Conservation (phyloP, 2,888 invertebrate species). For the Troides helena region DNA sequence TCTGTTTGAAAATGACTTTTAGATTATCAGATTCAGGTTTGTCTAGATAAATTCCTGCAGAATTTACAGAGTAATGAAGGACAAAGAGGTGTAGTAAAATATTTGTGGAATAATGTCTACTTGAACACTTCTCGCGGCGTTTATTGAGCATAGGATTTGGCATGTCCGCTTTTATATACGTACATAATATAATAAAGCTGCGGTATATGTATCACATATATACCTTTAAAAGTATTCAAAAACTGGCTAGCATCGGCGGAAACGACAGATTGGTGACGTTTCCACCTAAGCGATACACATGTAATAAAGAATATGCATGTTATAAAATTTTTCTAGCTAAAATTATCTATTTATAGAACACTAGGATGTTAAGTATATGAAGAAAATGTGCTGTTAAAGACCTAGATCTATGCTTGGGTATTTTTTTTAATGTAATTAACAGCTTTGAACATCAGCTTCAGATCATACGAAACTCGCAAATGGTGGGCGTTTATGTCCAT, state of each 20-base stretch:
- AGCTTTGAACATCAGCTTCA: no score
- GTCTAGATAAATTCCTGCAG: no score
- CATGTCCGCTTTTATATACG: background rate
- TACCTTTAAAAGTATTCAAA: background rate
- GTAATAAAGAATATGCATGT: slow-evolving; percentile 12
- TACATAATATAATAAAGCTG: slow-evolving; percentile 2
- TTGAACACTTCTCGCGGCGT: background rate
- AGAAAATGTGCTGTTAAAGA: no score
- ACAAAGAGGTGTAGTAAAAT: slow-evolving; percentile 8
- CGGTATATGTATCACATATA: background rate
- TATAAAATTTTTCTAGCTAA: no score
- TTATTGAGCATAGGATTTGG: slow-evolving; percentile 24
- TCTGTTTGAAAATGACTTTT: no score
- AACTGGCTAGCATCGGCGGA: background rate
- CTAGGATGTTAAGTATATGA: no score
- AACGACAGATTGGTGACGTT: background rate
- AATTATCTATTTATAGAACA: no score
- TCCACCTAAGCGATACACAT: background rate
- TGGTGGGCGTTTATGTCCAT: no score
- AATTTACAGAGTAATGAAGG: background rate
- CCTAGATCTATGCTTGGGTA: no score
- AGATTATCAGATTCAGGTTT: no score
- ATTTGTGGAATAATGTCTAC: background rate
- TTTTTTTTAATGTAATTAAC: no score
- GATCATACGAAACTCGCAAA: no score